phyloP scores from a whole-genome alignment of 2,888 invertebrate genomes.

The Clunio marinus region DNA sequence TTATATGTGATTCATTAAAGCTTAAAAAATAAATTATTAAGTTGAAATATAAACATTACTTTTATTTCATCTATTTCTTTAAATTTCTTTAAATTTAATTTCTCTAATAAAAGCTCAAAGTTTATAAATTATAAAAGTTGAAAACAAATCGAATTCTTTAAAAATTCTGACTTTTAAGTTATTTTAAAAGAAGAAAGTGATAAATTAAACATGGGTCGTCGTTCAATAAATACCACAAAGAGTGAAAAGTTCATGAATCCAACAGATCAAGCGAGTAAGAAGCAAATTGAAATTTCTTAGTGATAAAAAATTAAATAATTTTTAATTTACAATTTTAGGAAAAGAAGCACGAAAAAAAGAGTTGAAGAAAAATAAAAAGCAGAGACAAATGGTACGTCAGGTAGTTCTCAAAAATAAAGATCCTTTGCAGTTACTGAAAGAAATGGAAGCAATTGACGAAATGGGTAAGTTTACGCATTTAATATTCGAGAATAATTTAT shows the following conservation, averaged over 20 bases:
- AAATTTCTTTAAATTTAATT: no score
- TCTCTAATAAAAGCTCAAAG: no score
- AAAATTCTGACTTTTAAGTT: no score
- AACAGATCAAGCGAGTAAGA: slow-evolving; percentile 96
- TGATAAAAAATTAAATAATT: no score
- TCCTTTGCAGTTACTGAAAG: slow-evolving; percentile 88
- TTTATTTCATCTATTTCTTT: no score
- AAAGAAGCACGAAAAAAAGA: slow-evolving; percentile 97
- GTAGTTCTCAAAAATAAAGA: slow-evolving; percentile 98
- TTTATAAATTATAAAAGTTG: no score
- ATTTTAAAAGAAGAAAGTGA: no score
- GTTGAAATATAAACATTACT: no score
- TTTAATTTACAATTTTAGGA: slow-evolving; percentile 57
- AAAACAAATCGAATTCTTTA: no score
- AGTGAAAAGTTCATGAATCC: slow-evolving; percentile 99
- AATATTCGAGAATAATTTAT: neutral
- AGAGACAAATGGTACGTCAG: slow-evolving; percentile 90
- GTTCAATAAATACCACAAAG: slow-evolving; percentile 98
- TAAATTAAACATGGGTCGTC: slow-evolving; percentile 86
- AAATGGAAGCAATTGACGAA: slow-evolving; percentile 96
- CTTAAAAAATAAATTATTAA: no score
- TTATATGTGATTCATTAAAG: no score
- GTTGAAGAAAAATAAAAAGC: slow-evolving; percentile 96
- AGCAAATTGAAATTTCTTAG: neutral
- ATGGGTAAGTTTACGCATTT: slow-evolving; percentile 89